Base-by-base conservation (phyloP, 2,113 vertebrate genomes). In the Notarius quadriscutis region DNA sequence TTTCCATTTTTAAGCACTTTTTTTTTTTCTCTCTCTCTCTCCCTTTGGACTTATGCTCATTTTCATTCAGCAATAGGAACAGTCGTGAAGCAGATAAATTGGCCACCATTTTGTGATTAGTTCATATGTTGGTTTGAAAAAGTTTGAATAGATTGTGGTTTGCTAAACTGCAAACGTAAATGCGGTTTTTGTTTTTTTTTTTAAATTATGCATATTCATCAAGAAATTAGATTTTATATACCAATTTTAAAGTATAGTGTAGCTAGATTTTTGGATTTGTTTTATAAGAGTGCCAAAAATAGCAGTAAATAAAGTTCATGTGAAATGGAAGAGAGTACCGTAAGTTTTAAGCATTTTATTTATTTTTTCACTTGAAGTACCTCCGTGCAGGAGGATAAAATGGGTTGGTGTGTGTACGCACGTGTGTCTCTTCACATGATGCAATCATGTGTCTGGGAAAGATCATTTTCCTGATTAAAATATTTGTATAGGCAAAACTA, bases 381-480 rank as follows among this genome's bases (percentile, higher is more conserved):
- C 25, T 74, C 18, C 20, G 10, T 25, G 48, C 22, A 51, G 34
- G n/a, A 78, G 8, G 34, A 48, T 20, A 78, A 84, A 79, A 57
- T 41, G 27, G 41, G 34, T 67, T 7, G 34, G 75, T 78, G 22
- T 85, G 17, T 53, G 50, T 60, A 78, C 14, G 11, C 78, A 81
- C 71, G 10, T 63, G 48, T 50, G 1, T 57, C 18, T 48, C 17
- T 78, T 85, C 84, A 63, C 72, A 78, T 58, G 27, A 18, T 34
- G 4, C 34, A 6, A 51, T 79, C 55, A 53, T 77, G 75, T 86
- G 22, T 85, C 8, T 67, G 50, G 55, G 30, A 71, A 22, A 27
- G 15, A 57, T 53, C 55, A 41, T 34, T 48, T 67, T 75, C 22
- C 51, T 86, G 63, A n/a, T 51, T 51, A 80, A 67, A 77, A 79